These are phyloP conservation scores for Eudemis profundana DNA, from an alignment of 2,888 invertebrate genomes.

Conservation along the genomic window DNA sequence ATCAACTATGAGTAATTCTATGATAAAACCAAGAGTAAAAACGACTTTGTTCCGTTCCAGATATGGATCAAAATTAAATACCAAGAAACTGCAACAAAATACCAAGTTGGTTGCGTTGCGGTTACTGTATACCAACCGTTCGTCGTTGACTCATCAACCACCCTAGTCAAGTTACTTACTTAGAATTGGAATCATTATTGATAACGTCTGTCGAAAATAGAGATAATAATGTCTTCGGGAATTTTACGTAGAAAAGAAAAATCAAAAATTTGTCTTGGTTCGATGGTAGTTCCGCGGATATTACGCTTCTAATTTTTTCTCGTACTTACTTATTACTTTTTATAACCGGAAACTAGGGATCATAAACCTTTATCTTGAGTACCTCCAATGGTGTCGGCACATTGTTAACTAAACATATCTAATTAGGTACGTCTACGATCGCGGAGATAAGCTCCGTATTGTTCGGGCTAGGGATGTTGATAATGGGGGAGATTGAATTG, in stretches of 20 bases:
- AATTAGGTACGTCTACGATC: conserved; percentile 41
- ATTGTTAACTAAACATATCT: conserved; percentile 41
- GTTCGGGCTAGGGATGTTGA: conserved; percentile 28
- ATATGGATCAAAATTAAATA: conserved; percentile 9
- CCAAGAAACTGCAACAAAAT: neutral
- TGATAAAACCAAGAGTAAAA: neutral
- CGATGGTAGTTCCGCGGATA: neutral
- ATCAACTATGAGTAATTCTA: conserved; percentile 3
- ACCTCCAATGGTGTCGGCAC: conserved; percentile 26
- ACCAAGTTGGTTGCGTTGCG: conserved; percentile 14
- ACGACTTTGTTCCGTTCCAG: neutral
- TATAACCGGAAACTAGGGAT: conserved; percentile 30
- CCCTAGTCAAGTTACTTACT: conserved; percentile 30
- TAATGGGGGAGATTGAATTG: conserved; percentile 57
- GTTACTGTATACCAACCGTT: conserved; percentile 3
- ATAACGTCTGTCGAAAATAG: conserved; percentile 12
- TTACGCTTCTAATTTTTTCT: conserved; percentile 7
- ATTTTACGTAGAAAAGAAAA: neutral
- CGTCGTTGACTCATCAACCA: conserved; percentile 38
- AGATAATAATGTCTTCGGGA: neutral
- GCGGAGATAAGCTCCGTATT: conserved; percentile 41
- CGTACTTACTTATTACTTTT: neutral
- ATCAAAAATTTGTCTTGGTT: neutral
- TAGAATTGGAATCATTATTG: conserved; percentile 31
- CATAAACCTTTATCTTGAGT: conserved; percentile 26